These are phyloP conservation scores for Lithodes maja DNA, from an alignment of 2,888 invertebrate genomes.

Conservation along the genomic window DNA sequence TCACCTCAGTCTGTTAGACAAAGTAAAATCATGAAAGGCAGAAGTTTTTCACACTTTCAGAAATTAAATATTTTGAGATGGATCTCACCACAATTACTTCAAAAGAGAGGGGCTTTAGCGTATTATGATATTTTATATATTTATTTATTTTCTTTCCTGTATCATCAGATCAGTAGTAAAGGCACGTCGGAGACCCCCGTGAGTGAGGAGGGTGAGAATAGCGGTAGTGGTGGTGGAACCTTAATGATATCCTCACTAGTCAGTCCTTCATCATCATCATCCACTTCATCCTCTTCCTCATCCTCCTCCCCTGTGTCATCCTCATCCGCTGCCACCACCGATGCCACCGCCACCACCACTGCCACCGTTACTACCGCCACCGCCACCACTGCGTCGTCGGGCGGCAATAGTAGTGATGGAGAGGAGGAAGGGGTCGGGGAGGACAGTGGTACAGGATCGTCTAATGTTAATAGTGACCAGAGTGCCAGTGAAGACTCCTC, in stretches of 20 bases:
- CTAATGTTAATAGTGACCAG: constrained; percentile 76
- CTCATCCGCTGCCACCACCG: constrained; percentile 1
- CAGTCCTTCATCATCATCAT: constrained; percentile 4
- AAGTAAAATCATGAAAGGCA: no score
- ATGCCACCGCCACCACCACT: constrained; percentile 26
- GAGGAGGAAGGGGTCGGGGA: constrained; percentile 65
- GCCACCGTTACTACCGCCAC: constrained; percentile 38
- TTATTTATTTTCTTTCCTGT: background rate
- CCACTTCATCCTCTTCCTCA: constrained; percentile 12
- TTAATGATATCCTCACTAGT: constrained; percentile 18
- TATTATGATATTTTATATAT: no score
- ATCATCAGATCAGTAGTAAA: constrained; percentile 34
- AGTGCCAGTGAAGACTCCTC: constrained; percentile 86
- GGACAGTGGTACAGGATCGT: constrained; percentile 59
- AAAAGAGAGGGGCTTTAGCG: no score
- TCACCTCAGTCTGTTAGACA: no score
- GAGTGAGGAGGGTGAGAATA: constrained; percentile 29
- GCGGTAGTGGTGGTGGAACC: constrained; percentile 24
- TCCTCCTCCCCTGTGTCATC: constrained; percentile 14
- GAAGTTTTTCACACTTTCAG: no score
- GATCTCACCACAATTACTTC: no score
- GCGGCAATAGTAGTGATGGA: constrained; percentile 66
- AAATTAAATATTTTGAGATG: no score
- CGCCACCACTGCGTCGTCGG: constrained; percentile 29
- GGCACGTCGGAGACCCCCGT: background rate